A percentile compares a stretch with the other conserved stretches of the same genome.
Conservation (phyloP, 2,888 invertebrate species). For the Dynastes maya region DNA sequence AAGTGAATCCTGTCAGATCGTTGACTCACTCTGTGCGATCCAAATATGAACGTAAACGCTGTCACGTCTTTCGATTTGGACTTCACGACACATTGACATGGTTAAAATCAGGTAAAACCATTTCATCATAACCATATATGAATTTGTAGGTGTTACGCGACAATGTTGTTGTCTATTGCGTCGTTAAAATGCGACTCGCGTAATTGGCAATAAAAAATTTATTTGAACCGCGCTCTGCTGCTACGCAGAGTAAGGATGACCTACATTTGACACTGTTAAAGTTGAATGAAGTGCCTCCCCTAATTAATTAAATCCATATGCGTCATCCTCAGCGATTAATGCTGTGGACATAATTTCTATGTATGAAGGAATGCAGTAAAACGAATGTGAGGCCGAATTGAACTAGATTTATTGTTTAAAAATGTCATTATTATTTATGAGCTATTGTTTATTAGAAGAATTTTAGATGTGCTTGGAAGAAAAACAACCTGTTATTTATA, state of each 20-base stretch:
- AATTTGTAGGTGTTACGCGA: not conserved
- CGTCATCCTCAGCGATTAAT: slow-evolving; percentile 8
- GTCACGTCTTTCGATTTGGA: no score
- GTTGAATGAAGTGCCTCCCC: slow-evolving; percentile 8
- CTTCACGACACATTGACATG: slow-evolving; percentile 1
- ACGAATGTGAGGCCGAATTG: not conserved
- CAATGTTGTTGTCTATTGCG: slow-evolving; percentile 8
- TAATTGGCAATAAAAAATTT: slow-evolving; percentile 25
- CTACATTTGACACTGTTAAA: slow-evolving; percentile 24
- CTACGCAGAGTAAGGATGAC: not conserved
- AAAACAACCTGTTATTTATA: no score
- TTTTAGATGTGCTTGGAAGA: no score
- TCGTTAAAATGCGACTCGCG: slow-evolving; percentile 19
- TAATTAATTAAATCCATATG: slow-evolving; percentile 26
- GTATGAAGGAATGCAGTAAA: not conserved
- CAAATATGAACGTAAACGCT: no score
- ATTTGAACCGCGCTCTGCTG: not conserved
- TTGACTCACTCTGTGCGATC: no score
- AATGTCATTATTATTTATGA: no score
- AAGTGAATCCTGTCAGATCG: no score
- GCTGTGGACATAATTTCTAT: slow-evolving; percentile 1
- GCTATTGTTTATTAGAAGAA: no score
- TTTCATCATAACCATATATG: not conserved
- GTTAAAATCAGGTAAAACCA: not conserved
- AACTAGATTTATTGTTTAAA: no score